Conservation (phyloP, 1,140 invertebrate genomes). For the Listronotus bonariensis region DNA sequence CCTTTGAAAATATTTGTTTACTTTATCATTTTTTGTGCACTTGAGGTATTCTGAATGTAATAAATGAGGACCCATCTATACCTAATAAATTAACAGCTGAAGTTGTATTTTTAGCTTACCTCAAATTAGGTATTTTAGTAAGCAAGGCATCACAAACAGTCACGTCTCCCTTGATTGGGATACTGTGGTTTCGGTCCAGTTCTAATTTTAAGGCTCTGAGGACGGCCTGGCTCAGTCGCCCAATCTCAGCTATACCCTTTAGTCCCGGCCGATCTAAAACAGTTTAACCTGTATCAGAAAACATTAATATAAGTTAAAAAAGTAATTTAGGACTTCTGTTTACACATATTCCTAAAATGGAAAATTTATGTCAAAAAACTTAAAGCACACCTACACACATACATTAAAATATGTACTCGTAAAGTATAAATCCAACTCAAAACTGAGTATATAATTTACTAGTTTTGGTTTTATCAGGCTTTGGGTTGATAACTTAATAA, state of each 20-base stretch:
- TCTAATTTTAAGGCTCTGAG: constrained; percentile 86
- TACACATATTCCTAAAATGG: neutral
- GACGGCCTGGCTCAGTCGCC: constrained; percentile 88
- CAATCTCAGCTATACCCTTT: constrained; percentile 83
- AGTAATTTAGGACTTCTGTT: neutral
- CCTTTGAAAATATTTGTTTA: no score
- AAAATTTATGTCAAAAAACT: constrained; percentile 2
- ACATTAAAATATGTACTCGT: no score
- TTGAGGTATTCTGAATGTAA: no score
- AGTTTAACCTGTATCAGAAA: constrained; percentile 30
- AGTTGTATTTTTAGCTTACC: constrained; percentile 62
- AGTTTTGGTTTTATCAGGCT: no score
- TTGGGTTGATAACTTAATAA: no score
- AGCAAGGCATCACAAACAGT: constrained; percentile 86
- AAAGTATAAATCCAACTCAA: no score
- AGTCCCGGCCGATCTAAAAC: constrained; percentile 84
- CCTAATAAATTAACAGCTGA: no score
- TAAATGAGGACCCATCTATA: no score
- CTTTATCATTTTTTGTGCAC: no score
- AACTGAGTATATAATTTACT: no score
- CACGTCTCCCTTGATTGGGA: constrained; percentile 86
- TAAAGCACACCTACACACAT: no score
- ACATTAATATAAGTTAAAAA: no score
- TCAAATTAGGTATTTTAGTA: constrained; percentile 84
- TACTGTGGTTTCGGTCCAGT: constrained; percentile 83